Conservation (phyloP, 2,113 vertebrate genomes). For the Pungitius pungitius region DNA sequence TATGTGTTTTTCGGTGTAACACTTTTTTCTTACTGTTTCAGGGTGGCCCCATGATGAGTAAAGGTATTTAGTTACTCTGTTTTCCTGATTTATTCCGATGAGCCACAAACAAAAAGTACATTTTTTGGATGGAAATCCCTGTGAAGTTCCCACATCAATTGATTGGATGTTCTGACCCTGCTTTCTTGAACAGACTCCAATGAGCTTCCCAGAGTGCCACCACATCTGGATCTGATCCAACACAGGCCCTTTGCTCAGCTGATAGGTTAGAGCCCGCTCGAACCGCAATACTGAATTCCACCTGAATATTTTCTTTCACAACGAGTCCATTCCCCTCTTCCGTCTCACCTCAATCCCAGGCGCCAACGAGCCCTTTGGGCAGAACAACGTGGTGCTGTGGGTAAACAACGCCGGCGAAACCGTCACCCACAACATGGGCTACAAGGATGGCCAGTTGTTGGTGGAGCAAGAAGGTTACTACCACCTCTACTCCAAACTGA, state of each 20-base stretch:
- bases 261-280: constrained; percentile 35
- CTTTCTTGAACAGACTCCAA: constrained; percentile 38
- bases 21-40: constrained; percentile 29
- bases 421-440: constrained; percentile 41
- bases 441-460: constrained; percentile 47
- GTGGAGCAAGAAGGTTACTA: constrained; percentile 66
- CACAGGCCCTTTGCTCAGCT: constrained; percentile 68
- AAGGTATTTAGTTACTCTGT: constrained; percentile 20
- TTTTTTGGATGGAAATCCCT: not conserved
- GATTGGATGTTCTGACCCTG: not conserved
- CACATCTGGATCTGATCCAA: not conserved
- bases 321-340: not conserved
- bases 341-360: constrained; percentile 34
- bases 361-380: fast-evolving
- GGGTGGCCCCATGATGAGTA: constrained; percentile 2
- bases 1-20: not conserved
- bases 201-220: not conserved
- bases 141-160: not conserved
- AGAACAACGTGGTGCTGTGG: constrained; percentile 55
- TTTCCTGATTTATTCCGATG: not conserved
- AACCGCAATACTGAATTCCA: not conserved
- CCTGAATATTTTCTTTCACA: not conserved
- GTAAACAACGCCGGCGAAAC: not conserved
- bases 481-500: constrained; percentile 78
- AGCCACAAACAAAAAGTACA: not conserved